Evolutionary conservation across 2,113 vertebrate genomes (phyloP).

Genomic region (Daphoenositta chrysoptera): DNA sequence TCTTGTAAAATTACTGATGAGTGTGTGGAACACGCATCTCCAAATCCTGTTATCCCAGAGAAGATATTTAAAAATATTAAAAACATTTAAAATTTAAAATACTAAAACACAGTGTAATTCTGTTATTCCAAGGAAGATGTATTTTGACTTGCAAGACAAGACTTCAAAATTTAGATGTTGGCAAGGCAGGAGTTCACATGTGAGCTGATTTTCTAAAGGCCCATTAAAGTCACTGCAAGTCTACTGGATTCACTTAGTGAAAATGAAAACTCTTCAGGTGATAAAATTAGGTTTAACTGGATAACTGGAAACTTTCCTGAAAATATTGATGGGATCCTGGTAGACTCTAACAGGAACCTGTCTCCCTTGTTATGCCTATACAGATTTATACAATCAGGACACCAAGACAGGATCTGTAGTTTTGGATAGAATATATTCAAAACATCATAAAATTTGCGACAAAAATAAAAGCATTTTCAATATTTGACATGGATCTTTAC

Average conservation of each 20-base stretch:
- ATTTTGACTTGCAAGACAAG: background rate
- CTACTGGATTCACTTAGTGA: background rate
- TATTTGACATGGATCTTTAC: background rate
- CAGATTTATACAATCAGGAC: background rate
- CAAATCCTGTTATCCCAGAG: background rate
- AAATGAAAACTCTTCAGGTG: background rate
- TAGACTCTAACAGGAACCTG: fast-evolving
- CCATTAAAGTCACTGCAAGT: background rate
- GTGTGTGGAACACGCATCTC: background rate
- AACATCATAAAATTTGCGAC: background rate
- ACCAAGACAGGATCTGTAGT: background rate
- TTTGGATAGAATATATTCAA: background rate
- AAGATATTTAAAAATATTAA: too few relatives aligned
- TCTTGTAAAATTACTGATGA: background rate
- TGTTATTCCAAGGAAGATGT: background rate
- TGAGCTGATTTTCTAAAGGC: background rate
- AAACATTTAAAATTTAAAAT: too few relatives aligned
- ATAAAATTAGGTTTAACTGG: background rate
- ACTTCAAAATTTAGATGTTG: background rate
- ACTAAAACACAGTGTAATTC: background rate
- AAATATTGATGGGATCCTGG: background rate
- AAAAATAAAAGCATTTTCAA: background rate
- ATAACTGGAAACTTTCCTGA: background rate
- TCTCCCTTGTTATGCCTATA: background rate
- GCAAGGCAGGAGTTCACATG: fast-evolving